Evolutionary conservation across 2,113 vertebrate species (phyloP), one percentile per base, ranked within the genome.

Genomic region (Xiphophorus maculatus): DNA sequence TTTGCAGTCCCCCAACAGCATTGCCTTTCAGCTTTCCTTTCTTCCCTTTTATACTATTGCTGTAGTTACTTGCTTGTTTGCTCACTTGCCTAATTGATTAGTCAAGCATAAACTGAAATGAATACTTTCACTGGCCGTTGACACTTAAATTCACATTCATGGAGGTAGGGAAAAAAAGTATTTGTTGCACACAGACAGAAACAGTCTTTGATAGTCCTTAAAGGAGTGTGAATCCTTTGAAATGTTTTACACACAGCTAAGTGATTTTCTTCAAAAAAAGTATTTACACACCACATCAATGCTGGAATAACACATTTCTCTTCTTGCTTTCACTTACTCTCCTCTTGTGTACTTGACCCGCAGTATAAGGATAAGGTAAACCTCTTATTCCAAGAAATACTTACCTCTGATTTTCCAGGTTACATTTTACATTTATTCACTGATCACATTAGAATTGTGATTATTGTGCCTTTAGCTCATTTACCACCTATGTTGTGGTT

Each of bases 231-330:
- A 64, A 72, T 80, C 66, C 27, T 76, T 82, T 77, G 74, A 81
- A 83, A 81, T 81, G 33, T 68, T 77, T 73, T 68, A 7, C 69
- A 71, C 62, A 35, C 30, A 30, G 72, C 17, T 40, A 81, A 79
- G 69, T 79, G 69, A 72, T 79, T 77, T 84, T 83, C 77, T 82
- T 80, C 62, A 83, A 80, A 77, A 74, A 63, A 79, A 58, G n/a
- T 79, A 69, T 86, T 83, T 86, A 74, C 70, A 84, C 71, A 79
- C 44, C 58, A 63, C 27, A 65, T 48, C 69, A 85, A 42, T 67
- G 63, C 84, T 83, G 76, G 82, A 85, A 84, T 84, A 80, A 62
- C 40, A 73, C 65, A 74, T 58, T 28, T 54, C 37, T 69, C 12
- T 12, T 60, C 29, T 37, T 63, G 12, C 32, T 84, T 81, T 76